These are phyloP conservation scores for Acanthis flammea DNA, from an alignment of 2,797 vertebrate genomes.

Conservation along the genomic window DNA sequence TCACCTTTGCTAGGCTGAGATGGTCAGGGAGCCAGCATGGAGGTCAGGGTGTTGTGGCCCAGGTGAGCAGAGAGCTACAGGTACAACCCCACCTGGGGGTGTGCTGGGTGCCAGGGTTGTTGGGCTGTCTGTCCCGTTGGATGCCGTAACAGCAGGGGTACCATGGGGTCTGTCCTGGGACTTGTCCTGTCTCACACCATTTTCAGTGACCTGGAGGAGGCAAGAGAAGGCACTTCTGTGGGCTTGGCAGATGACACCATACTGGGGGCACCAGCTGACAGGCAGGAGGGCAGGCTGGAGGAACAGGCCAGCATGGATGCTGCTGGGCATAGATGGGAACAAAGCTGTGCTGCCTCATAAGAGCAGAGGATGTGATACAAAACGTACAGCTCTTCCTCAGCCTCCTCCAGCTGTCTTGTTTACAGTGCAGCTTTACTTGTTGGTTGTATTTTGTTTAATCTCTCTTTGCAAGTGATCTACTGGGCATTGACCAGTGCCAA, in stretches of 20 bases:
- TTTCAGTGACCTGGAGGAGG: neutral
- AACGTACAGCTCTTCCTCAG: neutral
- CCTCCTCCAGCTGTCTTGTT: neutral
- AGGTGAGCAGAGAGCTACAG: neutral
- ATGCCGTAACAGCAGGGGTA: neutral
- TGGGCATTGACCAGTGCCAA: neutral
- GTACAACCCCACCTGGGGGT: neutral
- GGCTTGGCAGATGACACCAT: neutral
- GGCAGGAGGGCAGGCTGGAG: neutral
- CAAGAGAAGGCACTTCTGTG: neutral
- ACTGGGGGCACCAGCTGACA: rapidly evolving
- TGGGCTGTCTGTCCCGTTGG: neutral
- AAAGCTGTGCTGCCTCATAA: neutral
- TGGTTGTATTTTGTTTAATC: neutral
- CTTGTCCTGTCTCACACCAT: neutral
- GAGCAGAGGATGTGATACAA: neutral
- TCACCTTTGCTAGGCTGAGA: neutral
- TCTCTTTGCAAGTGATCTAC: slow-evolving; percentile 8
- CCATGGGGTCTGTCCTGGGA: neutral
- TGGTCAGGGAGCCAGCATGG: neutral
- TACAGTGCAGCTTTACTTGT: neutral
- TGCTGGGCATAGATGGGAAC: neutral
- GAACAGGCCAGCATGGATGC: neutral
- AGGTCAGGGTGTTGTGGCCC: neutral
- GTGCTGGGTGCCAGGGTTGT: neutral